Conservation (phyloP, 2,113 vertebrate genomes). For the Larimichthys crocea region DNA sequence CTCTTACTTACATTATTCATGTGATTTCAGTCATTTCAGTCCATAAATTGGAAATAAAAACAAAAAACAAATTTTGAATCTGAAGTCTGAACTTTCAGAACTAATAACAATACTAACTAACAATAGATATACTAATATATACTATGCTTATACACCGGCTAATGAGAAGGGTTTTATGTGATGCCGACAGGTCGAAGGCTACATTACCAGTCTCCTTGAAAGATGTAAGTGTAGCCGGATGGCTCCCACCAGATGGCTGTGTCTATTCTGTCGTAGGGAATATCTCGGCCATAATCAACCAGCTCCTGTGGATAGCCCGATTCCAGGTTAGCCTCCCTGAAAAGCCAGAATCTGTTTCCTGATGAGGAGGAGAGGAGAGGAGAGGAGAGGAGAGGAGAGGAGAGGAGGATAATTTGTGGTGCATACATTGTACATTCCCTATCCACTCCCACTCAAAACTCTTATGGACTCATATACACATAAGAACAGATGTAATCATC, state of each 20-base stretch:
- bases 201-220: slow-evolving; percentile 92
- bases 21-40: not conserved
- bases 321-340: slow-evolving; percentile 95
- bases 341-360: slow-evolving; percentile 95
- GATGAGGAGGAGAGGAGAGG: not conserved
- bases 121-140: not conserved
- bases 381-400: not conserved
- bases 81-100: not conserved
- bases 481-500: not conserved
- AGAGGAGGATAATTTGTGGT: slow-evolving; percentile 33
- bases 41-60: not conserved
- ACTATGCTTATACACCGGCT: not conserved
- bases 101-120: not conserved
- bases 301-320: slow-evolving; percentile 91
- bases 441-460: slow-evolving; percentile 23
- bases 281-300: slow-evolving; percentile 88
- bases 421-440: slow-evolving; percentile 37
- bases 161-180: not conserved
- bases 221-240: slow-evolving; percentile 95
- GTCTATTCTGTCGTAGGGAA: slow-evolving; percentile 92
- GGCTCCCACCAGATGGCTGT: slow-evolving; percentile 98
- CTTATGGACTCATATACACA: slow-evolving; percentile 8
- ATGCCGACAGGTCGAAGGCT: not conserved
- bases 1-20: not conserved
- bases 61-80: not conserved